Percentiles rank a stretch among this genome's conserved stretches.
Evolutionary conservation across 2,113 vertebrate genomes (phyloP).

Genomic region (Tretioscincus oriximinensis): DNA sequence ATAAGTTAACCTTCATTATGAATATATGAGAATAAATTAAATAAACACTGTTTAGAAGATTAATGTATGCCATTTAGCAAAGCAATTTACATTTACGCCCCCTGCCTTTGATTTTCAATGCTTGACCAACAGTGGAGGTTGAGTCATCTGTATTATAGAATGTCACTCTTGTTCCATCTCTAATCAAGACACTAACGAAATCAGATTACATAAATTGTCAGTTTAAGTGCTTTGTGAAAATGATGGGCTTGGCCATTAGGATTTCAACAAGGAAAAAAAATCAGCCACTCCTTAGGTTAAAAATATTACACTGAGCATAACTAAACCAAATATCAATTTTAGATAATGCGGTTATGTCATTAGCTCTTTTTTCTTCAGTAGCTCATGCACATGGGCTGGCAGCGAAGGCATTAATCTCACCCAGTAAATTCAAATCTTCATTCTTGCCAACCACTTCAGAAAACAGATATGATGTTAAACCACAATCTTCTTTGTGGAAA

Average conservation of each 20-base stretch:
- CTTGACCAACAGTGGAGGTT: not conserved
- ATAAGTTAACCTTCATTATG: not conserved
- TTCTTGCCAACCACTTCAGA: not conserved
- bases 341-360: not conserved
- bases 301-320: not conserved
- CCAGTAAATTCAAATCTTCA: not conserved
- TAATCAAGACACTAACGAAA: not conserved
- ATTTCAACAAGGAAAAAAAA: not conserved
- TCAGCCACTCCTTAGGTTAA: not conserved
- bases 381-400: no score
- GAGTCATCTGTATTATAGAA: not conserved
- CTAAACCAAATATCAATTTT: not conserved
- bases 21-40: not conserved
- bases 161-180: not conserved
- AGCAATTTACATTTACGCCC: not conserved
- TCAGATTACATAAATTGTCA: not conserved
- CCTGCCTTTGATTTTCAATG: not conserved
- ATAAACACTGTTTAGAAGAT: not conserved
- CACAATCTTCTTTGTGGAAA: not conserved
- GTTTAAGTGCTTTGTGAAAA: not conserved
- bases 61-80: not conserved
- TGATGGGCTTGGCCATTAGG: not conserved
- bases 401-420: not conserved
- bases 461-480: not conserved
- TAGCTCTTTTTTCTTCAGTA: not conserved